phyloP scores from a whole-genome alignment of 2,888 invertebrate genomes.

The Prenolepis imparis region DNA sequence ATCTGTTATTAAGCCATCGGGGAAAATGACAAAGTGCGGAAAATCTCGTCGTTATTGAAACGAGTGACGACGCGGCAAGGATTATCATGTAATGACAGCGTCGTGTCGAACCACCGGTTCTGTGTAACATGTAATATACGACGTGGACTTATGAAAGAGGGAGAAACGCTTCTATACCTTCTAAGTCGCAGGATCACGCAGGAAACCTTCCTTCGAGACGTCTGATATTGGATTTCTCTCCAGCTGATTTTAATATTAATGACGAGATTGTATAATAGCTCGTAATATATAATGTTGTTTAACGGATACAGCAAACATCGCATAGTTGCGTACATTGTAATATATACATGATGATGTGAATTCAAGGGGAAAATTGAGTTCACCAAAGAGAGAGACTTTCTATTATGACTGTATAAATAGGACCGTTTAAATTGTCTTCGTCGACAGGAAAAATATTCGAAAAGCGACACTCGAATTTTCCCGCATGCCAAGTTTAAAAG shows the following conservation, averaged over 20 bases:
- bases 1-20: constrained; percentile 50
- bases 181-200: constrained; percentile 76
- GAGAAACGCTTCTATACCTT: constrained; percentile 66
- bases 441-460: constrained; percentile 8
- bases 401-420: constrained; percentile 5
- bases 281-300: constrained; percentile 5
- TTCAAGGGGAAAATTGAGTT: constrained; percentile 6
- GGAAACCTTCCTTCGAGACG: constrained; percentile 23
- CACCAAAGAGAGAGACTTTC: not conserved
- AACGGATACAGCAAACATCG: not conserved
- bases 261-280: not conserved
- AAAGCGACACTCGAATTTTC: not conserved
- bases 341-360: not conserved
- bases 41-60: constrained; percentile 69
- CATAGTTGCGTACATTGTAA: not conserved
- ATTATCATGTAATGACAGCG: constrained; percentile 75
- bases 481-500: not conserved
- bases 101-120: constrained; percentile 65
- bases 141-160: constrained; percentile 79
- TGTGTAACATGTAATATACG: constrained; percentile 75
- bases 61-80: constrained; percentile 62
- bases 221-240: constrained; percentile 1
- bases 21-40: constrained; percentile 68
- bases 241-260: constrained; percentile 14
- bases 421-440: not conserved